Evolutionary conservation across 2,888 invertebrate genomes (phyloP).

Genomic region (Odontothrips loti): DNA sequence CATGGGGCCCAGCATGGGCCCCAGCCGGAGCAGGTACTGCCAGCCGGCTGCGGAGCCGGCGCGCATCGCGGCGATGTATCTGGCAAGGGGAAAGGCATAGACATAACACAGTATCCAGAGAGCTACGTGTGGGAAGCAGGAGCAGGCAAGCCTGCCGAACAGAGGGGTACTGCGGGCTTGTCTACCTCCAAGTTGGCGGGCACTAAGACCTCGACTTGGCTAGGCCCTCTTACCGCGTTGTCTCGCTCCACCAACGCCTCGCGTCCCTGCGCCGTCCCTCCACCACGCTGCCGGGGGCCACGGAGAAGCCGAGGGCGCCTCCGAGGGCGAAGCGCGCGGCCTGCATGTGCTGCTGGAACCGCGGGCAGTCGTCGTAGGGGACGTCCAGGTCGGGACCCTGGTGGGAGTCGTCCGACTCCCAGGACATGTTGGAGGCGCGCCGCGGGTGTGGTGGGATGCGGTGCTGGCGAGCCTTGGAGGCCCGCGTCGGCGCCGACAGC

Average conservation of each 20-base stretch:
- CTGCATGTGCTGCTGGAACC: constrained; percentile 34
- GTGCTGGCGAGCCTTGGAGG: constrained; percentile 54
- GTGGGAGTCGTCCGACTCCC: constrained; percentile 42
- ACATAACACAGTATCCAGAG: no score
- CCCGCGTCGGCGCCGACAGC: constrained; percentile 61
- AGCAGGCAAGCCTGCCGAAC: no score
- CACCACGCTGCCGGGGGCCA: not conserved
- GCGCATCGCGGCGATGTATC: not conserved
- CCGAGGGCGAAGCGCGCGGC: constrained; percentile 47
- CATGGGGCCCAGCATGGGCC: constrained; percentile 28
- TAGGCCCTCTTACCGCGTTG: constrained; percentile 32
- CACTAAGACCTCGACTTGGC: no score
- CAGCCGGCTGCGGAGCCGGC: constrained; percentile 17
- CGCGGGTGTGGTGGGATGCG: constrained; percentile 41
- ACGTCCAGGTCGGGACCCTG: constrained; percentile 38
- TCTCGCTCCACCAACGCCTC: constrained; percentile 36
- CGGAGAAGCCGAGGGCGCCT: constrained; percentile 48
- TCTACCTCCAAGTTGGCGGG: no score
- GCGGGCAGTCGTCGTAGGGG: not conserved
- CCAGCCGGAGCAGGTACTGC: constrained; percentile 5
- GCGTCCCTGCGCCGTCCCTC: constrained; percentile 33
- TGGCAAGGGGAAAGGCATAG: not conserved
- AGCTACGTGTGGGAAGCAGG: no score
- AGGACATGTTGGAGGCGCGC: constrained; percentile 38
- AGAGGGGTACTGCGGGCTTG: no score